Evolutionary conservation across 2,797 vertebrate species (phyloP).

Genomic region (Chloroceryle amazona): DNA sequence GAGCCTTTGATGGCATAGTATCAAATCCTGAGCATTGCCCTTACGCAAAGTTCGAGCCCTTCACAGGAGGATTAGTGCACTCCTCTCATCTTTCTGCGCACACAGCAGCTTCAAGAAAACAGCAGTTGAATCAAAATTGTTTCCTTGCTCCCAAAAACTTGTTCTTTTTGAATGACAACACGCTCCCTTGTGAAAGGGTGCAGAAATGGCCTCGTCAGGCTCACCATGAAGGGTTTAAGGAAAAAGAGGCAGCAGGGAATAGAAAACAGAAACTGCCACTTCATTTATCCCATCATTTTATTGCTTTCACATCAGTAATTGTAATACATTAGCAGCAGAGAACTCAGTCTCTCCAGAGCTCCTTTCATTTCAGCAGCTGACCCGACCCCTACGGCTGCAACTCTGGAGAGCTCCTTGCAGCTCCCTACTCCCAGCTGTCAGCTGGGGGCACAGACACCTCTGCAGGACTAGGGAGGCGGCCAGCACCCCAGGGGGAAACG

Average conservation of each 20-base stretch:
- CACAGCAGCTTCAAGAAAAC: background rate
- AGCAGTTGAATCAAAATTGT: background rate
- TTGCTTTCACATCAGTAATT: background rate
- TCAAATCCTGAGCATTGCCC: background rate
- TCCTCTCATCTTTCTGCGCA: background rate
- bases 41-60: background rate
- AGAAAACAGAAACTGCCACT: conserved; percentile 11
- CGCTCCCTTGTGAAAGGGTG: background rate
- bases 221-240: background rate
- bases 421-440: background rate
- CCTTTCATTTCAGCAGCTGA: background rate
- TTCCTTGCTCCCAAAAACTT: background rate
- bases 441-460: background rate
- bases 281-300: background rate
- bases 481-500: background rate
- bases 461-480: background rate
- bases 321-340: background rate
- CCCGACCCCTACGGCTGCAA: background rate
- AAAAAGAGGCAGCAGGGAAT: conserved; percentile 22
- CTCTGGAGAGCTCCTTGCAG: background rate
- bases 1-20: background rate
- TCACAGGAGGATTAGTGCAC: background rate
- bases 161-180: background rate
- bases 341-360: background rate
- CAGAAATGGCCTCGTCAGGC: conserved; percentile 15